Conservation (phyloP, 2,888 invertebrate genomes). For the Brachyptera risi region DNA sequence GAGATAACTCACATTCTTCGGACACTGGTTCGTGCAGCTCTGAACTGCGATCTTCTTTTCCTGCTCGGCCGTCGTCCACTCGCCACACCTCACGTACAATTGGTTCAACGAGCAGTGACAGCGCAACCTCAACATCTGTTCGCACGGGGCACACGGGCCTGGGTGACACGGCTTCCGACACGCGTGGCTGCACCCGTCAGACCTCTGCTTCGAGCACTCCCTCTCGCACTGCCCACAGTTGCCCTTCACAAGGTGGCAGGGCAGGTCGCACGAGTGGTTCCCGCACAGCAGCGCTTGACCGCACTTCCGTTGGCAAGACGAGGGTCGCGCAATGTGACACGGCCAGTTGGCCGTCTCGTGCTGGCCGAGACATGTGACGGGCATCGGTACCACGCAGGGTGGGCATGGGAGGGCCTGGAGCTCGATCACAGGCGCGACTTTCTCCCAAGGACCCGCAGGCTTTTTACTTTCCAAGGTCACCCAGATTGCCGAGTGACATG, state of each 20-base stretch:
- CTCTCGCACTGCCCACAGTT: slow-evolving; percentile 56
- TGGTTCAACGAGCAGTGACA: slow-evolving; percentile 83
- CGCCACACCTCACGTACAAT: slow-evolving; percentile 68
- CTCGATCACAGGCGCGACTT: slow-evolving; percentile 39
- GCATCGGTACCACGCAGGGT: slow-evolving; percentile 56
- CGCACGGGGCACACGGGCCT: slow-evolving; percentile 71
- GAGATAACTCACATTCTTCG: slow-evolving; percentile 64
- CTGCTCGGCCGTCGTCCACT: slow-evolving; percentile 54
- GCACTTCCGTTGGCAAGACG: slow-evolving; percentile 78
- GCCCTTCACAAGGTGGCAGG: slow-evolving; percentile 66
- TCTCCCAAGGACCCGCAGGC: slow-evolving; percentile 49
- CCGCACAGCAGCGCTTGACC: slow-evolving; percentile 66
- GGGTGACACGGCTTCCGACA: slow-evolving; percentile 70
- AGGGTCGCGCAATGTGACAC: slow-evolving; percentile 63
- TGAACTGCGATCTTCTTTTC: slow-evolving; percentile 40
- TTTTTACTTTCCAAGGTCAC: slow-evolving; percentile 53
- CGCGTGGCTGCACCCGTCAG: slow-evolving; percentile 68
- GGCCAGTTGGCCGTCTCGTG: slow-evolving; percentile 66
- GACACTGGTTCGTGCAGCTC: slow-evolving; percentile 81
- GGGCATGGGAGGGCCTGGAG: slow-evolving; percentile 46
- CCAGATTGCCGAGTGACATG: slow-evolving; percentile 74
- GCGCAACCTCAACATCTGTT: slow-evolving; percentile 58
- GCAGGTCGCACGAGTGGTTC: slow-evolving; percentile 68
- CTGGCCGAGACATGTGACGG: slow-evolving; percentile 66
- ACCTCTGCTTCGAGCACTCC: slow-evolving; percentile 60